These are phyloP conservation scores for Oryctes rhinoceros DNA, from an alignment of 1,140 invertebrate genomes.

Conservation along the genomic window DNA sequence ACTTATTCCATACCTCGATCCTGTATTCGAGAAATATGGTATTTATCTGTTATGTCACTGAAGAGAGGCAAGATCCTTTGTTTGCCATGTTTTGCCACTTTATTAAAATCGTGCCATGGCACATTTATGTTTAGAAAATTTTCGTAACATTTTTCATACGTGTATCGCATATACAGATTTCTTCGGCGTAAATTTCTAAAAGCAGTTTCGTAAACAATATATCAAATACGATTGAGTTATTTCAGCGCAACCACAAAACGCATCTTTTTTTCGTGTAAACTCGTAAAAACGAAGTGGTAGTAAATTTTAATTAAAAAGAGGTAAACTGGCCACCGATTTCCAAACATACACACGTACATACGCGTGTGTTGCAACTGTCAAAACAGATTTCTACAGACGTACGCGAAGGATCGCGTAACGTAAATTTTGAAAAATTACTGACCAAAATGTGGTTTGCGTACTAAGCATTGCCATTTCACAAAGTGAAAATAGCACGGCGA, in stretches of 20 bases:
- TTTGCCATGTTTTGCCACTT: no score
- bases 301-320: constrained; percentile 20
- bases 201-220: not conserved
- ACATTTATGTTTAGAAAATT: no score
- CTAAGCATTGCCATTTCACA: not conserved
- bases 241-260: not conserved
- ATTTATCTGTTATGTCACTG: no score
- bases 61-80: no score
- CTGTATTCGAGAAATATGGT: no score
- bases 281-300: constrained; percentile 3
- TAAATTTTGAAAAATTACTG: not conserved
- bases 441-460: not conserved
- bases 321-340: not conserved
- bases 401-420: not conserved
- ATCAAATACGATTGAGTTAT: not conserved
- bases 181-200: not conserved
- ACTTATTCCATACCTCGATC: no score
- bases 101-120: no score
- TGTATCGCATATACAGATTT: not conserved
- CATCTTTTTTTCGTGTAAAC: constrained; percentile 8
- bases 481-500: not conserved
- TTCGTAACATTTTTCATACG: no score
- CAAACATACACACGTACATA: not conserved
- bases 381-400: not conserved
- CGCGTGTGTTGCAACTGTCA: not conserved